Conservation (phyloP, 2,797 vertebrate genomes). For the Nasua narica region DNA sequence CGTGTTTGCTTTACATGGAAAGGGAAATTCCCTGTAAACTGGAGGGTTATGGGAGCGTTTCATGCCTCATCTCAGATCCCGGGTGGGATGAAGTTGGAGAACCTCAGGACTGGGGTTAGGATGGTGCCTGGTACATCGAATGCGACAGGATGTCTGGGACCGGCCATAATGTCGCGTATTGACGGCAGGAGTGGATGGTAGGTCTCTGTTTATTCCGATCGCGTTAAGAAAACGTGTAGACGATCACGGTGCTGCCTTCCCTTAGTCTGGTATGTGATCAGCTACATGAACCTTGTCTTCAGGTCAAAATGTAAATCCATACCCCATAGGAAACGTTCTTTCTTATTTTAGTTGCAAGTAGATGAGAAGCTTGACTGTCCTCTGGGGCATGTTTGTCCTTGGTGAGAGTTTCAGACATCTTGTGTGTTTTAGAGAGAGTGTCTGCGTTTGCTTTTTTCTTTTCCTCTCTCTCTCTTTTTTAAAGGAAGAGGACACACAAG, state of each 20-base stretch:
- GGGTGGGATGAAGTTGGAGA: not conserved
- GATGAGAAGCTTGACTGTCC: not conserved
- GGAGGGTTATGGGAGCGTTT: not conserved
- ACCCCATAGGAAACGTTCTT: not conserved
- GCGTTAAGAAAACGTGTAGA: not conserved
- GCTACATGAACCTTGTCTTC: not conserved
- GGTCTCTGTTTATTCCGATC: not conserved
- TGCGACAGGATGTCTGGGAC: not conserved
- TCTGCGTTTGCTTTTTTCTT: not conserved
- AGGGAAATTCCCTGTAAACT: not conserved
- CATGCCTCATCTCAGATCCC: no score
- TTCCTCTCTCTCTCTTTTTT: not conserved
- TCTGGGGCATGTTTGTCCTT: not conserved
- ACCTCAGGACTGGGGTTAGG: not conserved
- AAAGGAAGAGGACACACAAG: not conserved
- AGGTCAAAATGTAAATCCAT: not conserved
- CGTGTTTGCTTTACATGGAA: not conserved
- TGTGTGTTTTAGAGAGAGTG: not conserved
- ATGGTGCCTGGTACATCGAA: accelerated
- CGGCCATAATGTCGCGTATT: accelerated
- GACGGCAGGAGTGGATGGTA: accelerated
- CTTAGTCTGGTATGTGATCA: not conserved
- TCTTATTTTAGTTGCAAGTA: not conserved
- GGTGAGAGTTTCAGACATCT: not conserved
- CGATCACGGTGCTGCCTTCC: not conserved